phyloP scores from a whole-genome alignment of 1,140 invertebrate species.

The Nephotettix cincticeps region DNA sequence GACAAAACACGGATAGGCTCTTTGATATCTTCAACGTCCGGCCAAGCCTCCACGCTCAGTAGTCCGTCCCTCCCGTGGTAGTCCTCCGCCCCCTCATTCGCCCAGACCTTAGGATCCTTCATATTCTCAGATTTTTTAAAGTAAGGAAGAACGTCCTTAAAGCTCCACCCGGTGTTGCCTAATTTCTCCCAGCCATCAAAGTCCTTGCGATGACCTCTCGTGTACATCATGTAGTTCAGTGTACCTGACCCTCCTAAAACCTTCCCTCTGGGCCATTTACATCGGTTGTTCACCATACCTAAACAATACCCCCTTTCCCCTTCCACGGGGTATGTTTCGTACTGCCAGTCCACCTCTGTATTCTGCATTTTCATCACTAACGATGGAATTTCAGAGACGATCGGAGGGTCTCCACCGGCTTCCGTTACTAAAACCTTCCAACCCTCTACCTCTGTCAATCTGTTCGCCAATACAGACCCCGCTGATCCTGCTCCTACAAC shows the following conservation, averaged over 20 bases:
- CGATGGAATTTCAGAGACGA: slow-evolving; percentile 63
- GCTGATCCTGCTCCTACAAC: no score
- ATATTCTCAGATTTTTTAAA: slow-evolving; percentile 48
- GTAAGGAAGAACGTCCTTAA: slow-evolving; percentile 51
- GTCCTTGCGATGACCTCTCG: slow-evolving; percentile 57
- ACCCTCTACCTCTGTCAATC: slow-evolving; percentile 49
- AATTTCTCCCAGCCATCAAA: slow-evolving; percentile 57
- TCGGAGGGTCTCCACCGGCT: slow-evolving; percentile 67
- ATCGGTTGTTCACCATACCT: slow-evolving; percentile 50
- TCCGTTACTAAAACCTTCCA: slow-evolving; percentile 65
- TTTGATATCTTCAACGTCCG: background rate
- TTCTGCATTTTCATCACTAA: background rate
- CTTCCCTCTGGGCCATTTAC: slow-evolving; percentile 61
- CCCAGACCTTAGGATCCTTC: background rate
- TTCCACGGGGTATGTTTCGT: slow-evolving; percentile 65
- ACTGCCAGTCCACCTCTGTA: slow-evolving; percentile 61
- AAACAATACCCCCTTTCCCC: slow-evolving; percentile 51
- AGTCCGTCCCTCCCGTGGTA: slow-evolving; percentile 17
- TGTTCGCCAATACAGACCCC: background rate
- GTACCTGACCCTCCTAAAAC: slow-evolving; percentile 61
- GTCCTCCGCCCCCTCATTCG: background rate
- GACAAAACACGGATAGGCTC: background rate
- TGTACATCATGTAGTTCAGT: slow-evolving; percentile 64
- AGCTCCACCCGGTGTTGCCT: slow-evolving; percentile 54
- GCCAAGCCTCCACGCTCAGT: background rate